These are phyloP conservation scores for Ciconia stormi DNA, from an alignment of 2,113 vertebrate genomes.

Conservation along the genomic window DNA sequence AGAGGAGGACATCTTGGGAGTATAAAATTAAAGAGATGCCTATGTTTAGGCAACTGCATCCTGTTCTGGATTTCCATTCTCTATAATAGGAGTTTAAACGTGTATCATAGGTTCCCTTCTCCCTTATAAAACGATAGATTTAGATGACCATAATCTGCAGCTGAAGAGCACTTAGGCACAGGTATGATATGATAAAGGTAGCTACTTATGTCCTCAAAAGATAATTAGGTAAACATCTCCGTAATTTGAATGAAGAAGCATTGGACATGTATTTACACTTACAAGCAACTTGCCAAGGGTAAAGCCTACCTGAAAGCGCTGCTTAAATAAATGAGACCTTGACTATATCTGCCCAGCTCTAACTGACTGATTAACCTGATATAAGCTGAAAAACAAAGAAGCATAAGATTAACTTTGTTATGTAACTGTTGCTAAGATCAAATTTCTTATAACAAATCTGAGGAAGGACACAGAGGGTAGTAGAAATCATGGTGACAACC, in stretches of 20 bases:
- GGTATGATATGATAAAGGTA: not conserved
- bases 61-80: not conserved
- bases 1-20: not conserved
- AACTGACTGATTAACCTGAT: not conserved
- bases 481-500: not conserved
- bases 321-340: not conserved
- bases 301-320: not conserved
- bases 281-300: not conserved
- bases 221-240: not conserved
- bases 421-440: not conserved
- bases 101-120: not conserved
- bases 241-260: not conserved
- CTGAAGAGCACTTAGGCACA: not conserved
- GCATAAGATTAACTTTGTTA: not conserved
- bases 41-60: not conserved
- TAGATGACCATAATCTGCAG: not conserved
- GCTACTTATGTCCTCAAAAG: not conserved
- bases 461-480: not conserved
- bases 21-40: not conserved
- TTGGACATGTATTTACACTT: not conserved
- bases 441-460: not conserved
- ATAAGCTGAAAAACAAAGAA: not conserved
- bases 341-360: not conserved
- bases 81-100: not conserved
- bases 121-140: not conserved